Evolutionary conservation across 92 coral and sea anemone genomes (phyloP).

Genomic region (Bergia sp.): DNA sequence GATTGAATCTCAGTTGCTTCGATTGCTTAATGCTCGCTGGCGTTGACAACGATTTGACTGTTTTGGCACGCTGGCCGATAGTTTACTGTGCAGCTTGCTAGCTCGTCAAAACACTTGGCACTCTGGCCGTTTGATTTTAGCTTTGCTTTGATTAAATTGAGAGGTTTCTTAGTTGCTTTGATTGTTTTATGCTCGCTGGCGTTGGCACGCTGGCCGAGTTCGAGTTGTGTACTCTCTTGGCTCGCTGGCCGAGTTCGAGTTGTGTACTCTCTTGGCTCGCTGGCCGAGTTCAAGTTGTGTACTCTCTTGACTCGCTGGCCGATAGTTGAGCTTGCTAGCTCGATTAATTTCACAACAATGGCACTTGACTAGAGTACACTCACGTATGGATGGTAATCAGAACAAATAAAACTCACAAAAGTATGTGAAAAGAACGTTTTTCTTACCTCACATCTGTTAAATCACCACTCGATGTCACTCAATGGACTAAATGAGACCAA

Average conservation of each 20-base stretch:
- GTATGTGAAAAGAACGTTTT: constrained; percentile 24
- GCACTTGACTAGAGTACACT: constrained; percentile 19
- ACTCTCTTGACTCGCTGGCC: constrained; percentile 35
- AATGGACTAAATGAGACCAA: too few species aligned
- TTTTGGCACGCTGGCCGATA: constrained; percentile 33
- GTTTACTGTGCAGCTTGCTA: background rate
- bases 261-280: too few species aligned
- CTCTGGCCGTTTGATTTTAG: background rate
- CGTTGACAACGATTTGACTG: constrained; percentile 14
- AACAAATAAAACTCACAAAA: constrained; percentile 31
- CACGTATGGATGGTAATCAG: constrained; percentile 2
- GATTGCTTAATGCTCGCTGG: too few species aligned
- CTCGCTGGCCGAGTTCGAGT: too few species aligned
- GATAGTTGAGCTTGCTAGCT: constrained; percentile 45
- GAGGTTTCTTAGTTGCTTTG: constrained; percentile 30
- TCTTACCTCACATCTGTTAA: constrained; percentile 42
- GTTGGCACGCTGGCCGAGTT: too few species aligned
- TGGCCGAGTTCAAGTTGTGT: constrained; percentile 7
- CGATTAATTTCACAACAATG: constrained; percentile 31
- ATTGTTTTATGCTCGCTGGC: constrained; percentile 40
- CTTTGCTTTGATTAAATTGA: background rate
- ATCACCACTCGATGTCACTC: too few species aligned
- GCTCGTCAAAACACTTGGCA: too few species aligned
- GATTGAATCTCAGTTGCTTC: too few species aligned
- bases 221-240: too few species aligned